Conservation (phyloP, 2,797 vertebrate genomes). For the Alauda arvensis region DNA sequence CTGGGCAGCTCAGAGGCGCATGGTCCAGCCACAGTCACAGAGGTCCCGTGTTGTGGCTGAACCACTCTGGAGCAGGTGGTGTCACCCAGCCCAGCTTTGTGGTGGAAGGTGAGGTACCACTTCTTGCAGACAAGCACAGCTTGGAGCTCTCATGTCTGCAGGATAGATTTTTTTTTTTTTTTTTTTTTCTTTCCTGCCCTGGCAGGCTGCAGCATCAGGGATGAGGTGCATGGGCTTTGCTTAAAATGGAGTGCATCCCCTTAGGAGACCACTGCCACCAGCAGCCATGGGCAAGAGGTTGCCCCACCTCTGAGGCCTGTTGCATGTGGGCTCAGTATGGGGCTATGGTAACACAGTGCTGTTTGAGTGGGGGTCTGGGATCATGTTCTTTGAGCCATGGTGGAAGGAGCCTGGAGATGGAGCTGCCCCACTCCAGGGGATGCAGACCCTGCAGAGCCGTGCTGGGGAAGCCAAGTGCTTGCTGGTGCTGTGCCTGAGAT, state of each 20-base stretch:
- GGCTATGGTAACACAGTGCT: not conserved
- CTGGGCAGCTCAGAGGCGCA: fast-evolving
- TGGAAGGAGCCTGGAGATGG: not conserved
- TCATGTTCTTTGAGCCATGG: not conserved
- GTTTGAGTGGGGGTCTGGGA: not conserved
- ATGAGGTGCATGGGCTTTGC: not conserved
- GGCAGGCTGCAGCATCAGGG: not conserved
- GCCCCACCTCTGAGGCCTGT: not conserved
- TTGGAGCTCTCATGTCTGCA: not conserved
- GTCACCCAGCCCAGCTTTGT: not conserved
- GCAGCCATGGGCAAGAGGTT: not conserved
- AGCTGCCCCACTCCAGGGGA: not conserved
- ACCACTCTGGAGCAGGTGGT: not conserved
- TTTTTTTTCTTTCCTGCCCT: not conserved
- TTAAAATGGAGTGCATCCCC: not conserved
- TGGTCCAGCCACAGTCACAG: not conserved
- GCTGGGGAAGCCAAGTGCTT: not conserved
- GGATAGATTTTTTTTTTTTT: not conserved
- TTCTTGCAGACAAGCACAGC: not conserved
- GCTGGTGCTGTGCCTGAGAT: not conserved
- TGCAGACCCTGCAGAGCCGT: fast-evolving
- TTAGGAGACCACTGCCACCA: not conserved
- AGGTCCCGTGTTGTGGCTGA: not conserved
- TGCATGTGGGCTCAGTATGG: not conserved
- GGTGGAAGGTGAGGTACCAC: not conserved